phyloP scores from a whole-genome alignment of 2,113 vertebrate species.

The Silurus asotus region DNA sequence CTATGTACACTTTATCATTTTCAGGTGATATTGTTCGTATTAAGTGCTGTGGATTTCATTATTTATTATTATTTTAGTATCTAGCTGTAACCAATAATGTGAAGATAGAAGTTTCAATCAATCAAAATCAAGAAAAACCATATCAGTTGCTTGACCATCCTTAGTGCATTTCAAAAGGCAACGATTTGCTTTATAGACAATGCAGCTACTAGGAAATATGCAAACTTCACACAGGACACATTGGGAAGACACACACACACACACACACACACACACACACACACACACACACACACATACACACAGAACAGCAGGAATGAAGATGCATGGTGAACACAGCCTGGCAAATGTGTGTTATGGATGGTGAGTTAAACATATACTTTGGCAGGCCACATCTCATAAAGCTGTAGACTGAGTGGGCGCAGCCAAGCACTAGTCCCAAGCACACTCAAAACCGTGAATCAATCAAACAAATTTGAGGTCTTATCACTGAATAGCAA shows the following conservation, averaged over 20 bases:
- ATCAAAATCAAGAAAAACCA: not conserved
- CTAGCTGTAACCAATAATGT: not conserved
- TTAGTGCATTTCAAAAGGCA: not conserved
- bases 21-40: not conserved
- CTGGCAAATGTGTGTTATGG: constrained; percentile 3
- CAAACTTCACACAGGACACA: constrained; percentile 5
- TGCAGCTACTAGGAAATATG: not conserved
- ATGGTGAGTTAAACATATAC: not conserved
- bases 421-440: not conserved
- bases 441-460: not conserved
- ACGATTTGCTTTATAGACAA: not conserved
- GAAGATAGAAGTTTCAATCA: not conserved
- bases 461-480: not conserved
- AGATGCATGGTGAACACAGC: constrained; percentile 21
- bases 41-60: not conserved
- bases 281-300: not conserved
- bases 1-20: not conserved
- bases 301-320: constrained; percentile 17
- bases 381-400: not conserved
- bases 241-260: not conserved
- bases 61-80: not conserved
- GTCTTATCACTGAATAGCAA: not conserved
- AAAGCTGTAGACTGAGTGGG: not conserved
- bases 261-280: not conserved
- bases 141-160: not conserved